Evolutionary conservation across 2,797 vertebrate species (phyloP).

Genomic region (Chromobotia macracanthus): DNA sequence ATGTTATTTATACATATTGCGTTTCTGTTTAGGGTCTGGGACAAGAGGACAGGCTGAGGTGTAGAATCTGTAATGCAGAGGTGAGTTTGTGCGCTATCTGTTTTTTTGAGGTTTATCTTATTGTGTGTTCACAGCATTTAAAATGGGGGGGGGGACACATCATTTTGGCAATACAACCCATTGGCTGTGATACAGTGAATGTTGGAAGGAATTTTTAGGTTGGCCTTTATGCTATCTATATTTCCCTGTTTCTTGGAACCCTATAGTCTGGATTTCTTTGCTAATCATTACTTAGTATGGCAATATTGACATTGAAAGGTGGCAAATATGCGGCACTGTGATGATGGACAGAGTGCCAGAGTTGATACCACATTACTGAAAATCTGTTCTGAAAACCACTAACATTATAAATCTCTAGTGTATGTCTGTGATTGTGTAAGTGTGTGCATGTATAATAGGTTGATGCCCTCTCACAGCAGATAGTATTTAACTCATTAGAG

Average conservation of each 20-base stretch:
- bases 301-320: conserved; percentile 8
- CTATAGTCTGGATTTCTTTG: conserved; percentile 1
- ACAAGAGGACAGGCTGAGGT: conserved; percentile 64
- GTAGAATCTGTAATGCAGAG: conserved; percentile 70
- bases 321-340: conserved; percentile 10
- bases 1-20: neutral
- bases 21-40: conserved; percentile 66
- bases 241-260: neutral
- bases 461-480: conserved; percentile 62
- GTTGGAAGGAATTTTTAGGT: neutral
- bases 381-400: conserved; percentile 24
- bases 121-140: neutral
- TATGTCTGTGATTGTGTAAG: conserved; percentile 44
- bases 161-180: neutral
- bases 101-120: neutral
- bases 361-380: conserved; percentile 19
- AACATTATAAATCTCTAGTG: conserved; percentile 34
- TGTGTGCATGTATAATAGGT: conserved; percentile 41
- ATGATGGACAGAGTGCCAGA: neutral
- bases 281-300: neutral
- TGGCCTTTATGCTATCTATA: neutral
- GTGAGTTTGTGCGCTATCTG: conserved; percentile 61
- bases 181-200: neutral
- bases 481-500: conserved; percentile 74
- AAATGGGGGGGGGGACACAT: neutral